Evolutionary conservation across 1,140 invertebrate species (phyloP).

Genomic region (Pectinophora gossypiella): DNA sequence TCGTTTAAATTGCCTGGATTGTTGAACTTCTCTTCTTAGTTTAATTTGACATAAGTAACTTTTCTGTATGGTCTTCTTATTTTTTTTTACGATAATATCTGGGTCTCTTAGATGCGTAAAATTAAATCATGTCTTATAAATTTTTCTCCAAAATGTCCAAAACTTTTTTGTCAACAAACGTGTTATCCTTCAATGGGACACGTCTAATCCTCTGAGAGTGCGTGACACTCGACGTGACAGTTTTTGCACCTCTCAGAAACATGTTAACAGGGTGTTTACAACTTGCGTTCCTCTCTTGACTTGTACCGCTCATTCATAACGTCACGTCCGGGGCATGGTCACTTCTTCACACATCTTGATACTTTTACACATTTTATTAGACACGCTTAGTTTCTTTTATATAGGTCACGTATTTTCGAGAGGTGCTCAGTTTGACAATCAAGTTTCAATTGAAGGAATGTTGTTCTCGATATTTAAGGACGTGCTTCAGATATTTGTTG

Average conservation of each 20-base stretch:
- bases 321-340: conserved; percentile 55
- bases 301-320: conserved; percentile 47
- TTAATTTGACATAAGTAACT: too few species aligned
- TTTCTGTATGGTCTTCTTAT: too few species aligned
- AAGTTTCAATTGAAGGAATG: conserved; percentile 40
- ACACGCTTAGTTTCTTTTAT: conserved; percentile 45
- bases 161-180: too few species aligned
- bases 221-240: conserved; percentile 39
- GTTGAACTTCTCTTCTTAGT: too few species aligned
- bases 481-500: conserved; percentile 21
- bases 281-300: conserved; percentile 54
- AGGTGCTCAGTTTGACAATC: conserved; percentile 46
- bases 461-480: conserved; percentile 42
- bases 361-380: conserved; percentile 54
- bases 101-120: too few species aligned
- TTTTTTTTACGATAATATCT: too few species aligned
- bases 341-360: conserved; percentile 30
- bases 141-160: too few species aligned
- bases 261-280: conserved; percentile 69
- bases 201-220: background rate
- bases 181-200: background rate
- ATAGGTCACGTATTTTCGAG: conserved; percentile 62
- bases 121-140: too few species aligned
- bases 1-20: too few species aligned
- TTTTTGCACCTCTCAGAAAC: conserved; percentile 38